Evolutionary conservation across 2,113 vertebrate species (phyloP).

Genomic region (Melanostigma gelatinosum): DNA sequence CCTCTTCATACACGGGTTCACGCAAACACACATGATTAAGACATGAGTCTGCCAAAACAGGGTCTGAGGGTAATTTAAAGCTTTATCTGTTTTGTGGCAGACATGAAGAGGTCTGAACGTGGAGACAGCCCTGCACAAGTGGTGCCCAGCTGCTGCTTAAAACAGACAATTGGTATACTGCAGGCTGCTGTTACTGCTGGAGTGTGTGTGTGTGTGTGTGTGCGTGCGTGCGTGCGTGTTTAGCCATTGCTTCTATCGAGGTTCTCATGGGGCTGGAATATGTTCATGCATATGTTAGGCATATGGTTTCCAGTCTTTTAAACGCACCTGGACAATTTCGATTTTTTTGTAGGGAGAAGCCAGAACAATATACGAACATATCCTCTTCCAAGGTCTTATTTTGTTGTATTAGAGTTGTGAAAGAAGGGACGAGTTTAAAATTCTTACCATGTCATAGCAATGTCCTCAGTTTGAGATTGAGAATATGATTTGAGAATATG

Average conservation of each 20-base stretch:
- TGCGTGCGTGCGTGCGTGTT: conserved; percentile 28
- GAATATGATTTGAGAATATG: neutral
- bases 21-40: conserved; percentile 9
- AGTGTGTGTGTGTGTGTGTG: neutral
- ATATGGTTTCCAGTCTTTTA: neutral
- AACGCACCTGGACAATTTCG: neutral
- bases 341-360: neutral
- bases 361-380: neutral
- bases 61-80: conserved; percentile 62
- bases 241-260: conserved; percentile 28
- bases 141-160: conserved; percentile 56
- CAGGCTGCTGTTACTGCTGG: conserved; percentile 13
- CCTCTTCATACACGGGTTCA: neutral
- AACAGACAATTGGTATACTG: conserved; percentile 51
- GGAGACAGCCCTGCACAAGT: conserved; percentile 48
- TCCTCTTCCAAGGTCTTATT: neutral
- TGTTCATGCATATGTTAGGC: conserved; percentile 27
- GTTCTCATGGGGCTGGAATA: neutral
- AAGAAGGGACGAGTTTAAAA: neutral
- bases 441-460: neutral
- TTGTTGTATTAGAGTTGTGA: neutral
- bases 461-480: neutral
- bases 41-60: conserved; percentile 55
- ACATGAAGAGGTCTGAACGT: conserved; percentile 50
- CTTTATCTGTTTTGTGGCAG: conserved; percentile 50